These are phyloP conservation scores for Parnassius glacialis DNA, from an alignment of 2,888 invertebrate genomes.

Conservation along the genomic window DNA sequence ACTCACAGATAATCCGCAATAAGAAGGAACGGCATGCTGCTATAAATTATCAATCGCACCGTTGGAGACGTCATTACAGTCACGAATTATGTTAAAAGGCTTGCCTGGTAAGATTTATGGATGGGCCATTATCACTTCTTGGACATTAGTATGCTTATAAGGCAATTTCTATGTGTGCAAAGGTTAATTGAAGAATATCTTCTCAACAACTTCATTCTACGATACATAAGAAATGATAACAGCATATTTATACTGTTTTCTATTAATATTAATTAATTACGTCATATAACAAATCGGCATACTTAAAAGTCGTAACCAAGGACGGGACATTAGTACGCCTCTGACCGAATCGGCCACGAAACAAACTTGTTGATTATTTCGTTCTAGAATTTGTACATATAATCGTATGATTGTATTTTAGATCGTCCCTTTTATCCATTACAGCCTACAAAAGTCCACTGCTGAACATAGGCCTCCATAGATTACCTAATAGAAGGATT, in stretches of 20 bases:
- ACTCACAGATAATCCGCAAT: constrained; percentile 32
- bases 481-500: no score
- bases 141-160: constrained; percentile 29
- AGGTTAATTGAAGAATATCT: constrained; percentile 33
- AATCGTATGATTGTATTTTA: no score
- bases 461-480: no score
- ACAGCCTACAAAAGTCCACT: no score
- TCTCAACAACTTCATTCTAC: constrained; percentile 15
- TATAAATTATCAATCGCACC: constrained; percentile 55
- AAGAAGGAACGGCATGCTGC: constrained; percentile 34
- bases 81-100: constrained; percentile 67
- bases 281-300: no score
- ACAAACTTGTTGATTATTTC: no score
- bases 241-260: constrained; percentile 10
- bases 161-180: constrained; percentile 31
- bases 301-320: no score
- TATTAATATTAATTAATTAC: constrained; percentile 3
- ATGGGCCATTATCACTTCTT: constrained; percentile 40
- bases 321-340: no score
- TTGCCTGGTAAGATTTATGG: constrained; percentile 59
- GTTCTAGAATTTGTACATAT: no score
- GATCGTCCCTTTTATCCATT: no score
- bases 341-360: no score
- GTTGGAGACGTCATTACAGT: constrained; percentile 56
- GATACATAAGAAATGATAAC: constrained; percentile 1